These are phyloP conservation scores for Caenorhabditis brenneri DNA, from an alignment of 1,140 invertebrate species.

Conservation along the genomic window DNA sequence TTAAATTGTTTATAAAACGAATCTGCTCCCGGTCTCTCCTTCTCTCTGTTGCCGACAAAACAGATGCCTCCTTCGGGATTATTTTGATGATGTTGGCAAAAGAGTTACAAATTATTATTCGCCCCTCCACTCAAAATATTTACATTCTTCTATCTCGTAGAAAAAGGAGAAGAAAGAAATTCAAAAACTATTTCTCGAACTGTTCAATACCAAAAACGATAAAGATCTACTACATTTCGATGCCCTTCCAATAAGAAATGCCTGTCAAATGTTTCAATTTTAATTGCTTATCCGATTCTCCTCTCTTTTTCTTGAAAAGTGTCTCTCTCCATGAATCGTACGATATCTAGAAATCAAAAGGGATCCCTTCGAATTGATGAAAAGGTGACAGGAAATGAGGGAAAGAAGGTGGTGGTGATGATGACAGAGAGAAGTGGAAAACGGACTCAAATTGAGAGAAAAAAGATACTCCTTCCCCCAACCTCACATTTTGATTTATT, in stretches of 20 bases:
- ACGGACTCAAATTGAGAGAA: neutral
- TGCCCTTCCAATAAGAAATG: neutral
- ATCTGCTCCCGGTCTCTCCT: neutral
- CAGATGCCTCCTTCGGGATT: conserved; percentile 25
- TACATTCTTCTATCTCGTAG: neutral
- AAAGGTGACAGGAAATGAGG: conserved; percentile 22
- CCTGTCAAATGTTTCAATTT: conserved; percentile 26
- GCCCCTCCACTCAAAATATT: neutral
- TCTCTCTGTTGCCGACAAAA: neutral
- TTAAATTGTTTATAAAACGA: conserved; percentile 40
- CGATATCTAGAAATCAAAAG: neutral
- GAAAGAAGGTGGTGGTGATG: neutral
- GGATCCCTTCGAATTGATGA: neutral
- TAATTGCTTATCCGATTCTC: conserved; percentile 33
- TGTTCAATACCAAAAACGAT: neutral
- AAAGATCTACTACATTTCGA: neutral
- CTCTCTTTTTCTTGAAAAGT: neutral
- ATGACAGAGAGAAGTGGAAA: neutral
- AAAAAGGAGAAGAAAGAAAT: neutral
- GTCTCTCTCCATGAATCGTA: neutral
- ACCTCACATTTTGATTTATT: neutral
- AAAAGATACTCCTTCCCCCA: no score
- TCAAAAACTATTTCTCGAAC: neutral
- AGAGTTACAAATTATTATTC: neutral
- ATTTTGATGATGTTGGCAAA: conserved; percentile 27